Evolutionary conservation across 2,113 vertebrate genomes (phyloP), one percentile per base, ranked within the genome.

Genomic region (Alces alces): DNA sequence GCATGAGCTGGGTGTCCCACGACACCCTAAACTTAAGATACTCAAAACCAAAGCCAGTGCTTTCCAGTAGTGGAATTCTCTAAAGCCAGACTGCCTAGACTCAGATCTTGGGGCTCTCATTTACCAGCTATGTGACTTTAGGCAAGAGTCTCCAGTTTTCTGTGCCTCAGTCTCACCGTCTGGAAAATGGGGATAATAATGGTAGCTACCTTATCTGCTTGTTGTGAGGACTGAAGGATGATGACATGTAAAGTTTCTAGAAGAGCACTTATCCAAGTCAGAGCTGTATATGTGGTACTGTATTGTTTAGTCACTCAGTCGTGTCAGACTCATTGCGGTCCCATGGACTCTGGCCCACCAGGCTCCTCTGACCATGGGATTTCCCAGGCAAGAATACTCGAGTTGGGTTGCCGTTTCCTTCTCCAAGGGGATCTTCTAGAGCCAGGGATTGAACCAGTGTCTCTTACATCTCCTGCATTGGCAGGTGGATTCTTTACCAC

Each of bases 281-380:
- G 50, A 50, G 25, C 21, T 30, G 7, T 11, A 0, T 52, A 11
- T 2, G 21, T 64, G 36, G 70, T 73, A 43, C 1, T 0, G 21
- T 43, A 76, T 43, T 76, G 39, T 76, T 76, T 43, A 76, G 39
- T 76, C 1, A 2, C 21, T 76, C 21, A 43, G 70, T 43, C 2
- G 0, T 76, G 39, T 76, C 1, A 0, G 70, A 14, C 39, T 76
- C 36, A 13, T 43, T 39, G 70, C 36, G 7, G 39, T 43, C 21
- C 39, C 23, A 43, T 76, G 70, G 21, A 76, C 70, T 43, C 36
- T 76, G 23, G 39, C 23, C 39, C 0, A 0, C 70, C 70, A 76
- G 39, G 70, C 70, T 76, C 70, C 70, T 76, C 70, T 76, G 39
- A 43, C 70, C 70, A 27, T 43, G 70, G 39, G 70, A 76, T 76